Evolutionary conservation across 2,888 invertebrate species (phyloP).

Genomic region (Beris morrisii): DNA sequence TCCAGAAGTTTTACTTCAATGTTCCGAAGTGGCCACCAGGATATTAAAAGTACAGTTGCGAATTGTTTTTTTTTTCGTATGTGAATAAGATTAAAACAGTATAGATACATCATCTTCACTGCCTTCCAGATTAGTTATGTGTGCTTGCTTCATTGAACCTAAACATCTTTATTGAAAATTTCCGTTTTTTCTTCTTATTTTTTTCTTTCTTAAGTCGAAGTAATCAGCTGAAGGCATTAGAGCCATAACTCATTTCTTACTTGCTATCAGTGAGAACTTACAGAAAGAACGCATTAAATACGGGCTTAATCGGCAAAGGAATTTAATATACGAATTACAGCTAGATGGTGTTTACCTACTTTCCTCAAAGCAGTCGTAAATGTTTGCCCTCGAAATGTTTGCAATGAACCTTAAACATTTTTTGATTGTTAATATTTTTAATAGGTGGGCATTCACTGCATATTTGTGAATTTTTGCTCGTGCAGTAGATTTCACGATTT

Average conservation of each 20-base stretch:
- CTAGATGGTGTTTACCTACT: slow-evolving; percentile 21
- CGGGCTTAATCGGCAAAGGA: slow-evolving; percentile 23
- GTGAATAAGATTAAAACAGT: too few species aligned
- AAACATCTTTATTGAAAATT: slow-evolving; percentile 1
- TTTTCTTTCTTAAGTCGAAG: slow-evolving; percentile 4
- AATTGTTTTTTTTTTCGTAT: too few species aligned
- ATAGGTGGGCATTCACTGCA: not conserved
- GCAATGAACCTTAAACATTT: not conserved
- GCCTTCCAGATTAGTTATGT: too few species aligned
- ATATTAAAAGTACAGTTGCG: too few species aligned
- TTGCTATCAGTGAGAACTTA: slow-evolving; percentile 13
- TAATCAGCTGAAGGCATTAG: slow-evolving; percentile 7
- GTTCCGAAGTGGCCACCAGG: too few species aligned
- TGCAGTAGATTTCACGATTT: not conserved
- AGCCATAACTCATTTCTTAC: slow-evolving; percentile 21
- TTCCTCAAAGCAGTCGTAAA: not conserved
- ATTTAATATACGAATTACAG: slow-evolving; percentile 21
- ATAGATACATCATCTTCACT: too few species aligned
- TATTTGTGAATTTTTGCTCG: not conserved
- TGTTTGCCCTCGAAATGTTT: not conserved
- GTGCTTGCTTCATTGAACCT: too few species aligned
- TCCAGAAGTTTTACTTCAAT: too few species aligned
- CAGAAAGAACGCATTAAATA: not conserved
- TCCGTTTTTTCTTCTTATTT: slow-evolving; percentile 7
- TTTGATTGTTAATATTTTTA: not conserved